A percentile compares a stretch with the other conserved stretches of the same genome.
Evolutionary conservation across 1,140 invertebrate species (phyloP).

Genomic region (Aphaenogaster rudis): DNA sequence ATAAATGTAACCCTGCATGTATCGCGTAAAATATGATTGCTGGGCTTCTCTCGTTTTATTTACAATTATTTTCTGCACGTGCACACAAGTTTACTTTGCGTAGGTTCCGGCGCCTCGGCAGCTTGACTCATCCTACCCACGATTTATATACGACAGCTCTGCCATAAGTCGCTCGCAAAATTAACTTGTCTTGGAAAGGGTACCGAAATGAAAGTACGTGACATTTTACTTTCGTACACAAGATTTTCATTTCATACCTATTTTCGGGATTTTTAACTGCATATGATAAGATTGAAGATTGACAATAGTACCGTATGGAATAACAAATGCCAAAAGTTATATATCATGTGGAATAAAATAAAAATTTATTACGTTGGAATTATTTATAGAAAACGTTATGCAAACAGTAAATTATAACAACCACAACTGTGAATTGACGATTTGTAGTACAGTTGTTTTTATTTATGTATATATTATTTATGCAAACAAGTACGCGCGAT

Average conservation of each 20-base stretch:
- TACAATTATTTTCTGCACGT: slow-evolving; percentile 21
- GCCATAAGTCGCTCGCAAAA: slow-evolving; percentile 28
- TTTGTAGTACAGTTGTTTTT: neutral
- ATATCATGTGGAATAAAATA: neutral
- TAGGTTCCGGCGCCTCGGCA: neutral
- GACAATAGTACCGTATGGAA: neutral
- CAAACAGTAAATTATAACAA: slow-evolving; percentile 12
- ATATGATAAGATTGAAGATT: neutral
- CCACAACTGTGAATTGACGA: slow-evolving; percentile 8
- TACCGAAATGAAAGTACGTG: slow-evolving; percentile 6
- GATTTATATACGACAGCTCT: neutral
- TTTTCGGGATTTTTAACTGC: neutral
- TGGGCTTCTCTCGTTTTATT: neutral
- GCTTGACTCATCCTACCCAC: neutral
- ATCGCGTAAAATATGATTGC: neutral
- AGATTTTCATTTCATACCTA: neutral
- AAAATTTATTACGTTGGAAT: neutral
- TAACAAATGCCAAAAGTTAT: neutral
- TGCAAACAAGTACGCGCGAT: neutral
- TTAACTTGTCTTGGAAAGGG: slow-evolving; percentile 24
- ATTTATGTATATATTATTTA: slow-evolving; percentile 9
- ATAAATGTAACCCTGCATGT: neutral
- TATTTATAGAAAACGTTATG: neutral
- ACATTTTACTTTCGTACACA: neutral
- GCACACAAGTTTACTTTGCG: slow-evolving; percentile 21